A percentile compares a stretch with the other conserved stretches of the same genome.
Evolutionary conservation across 2,113 vertebrate genomes (phyloP).

Genomic region (Saccopteryx leptura): DNA sequence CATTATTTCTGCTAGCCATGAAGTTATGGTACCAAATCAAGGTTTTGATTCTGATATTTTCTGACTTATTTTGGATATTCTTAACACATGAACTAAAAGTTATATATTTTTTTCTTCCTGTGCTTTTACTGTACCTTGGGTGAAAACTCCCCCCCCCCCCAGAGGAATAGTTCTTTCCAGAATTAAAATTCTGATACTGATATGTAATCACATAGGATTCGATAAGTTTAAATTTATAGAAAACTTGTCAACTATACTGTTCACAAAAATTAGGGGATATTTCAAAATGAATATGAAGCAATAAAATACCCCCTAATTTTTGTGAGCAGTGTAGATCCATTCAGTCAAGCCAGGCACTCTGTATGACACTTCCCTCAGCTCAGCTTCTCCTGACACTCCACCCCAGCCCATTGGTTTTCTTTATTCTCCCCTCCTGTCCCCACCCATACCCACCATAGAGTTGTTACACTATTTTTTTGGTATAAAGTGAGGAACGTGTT

Average conservation of each 20-base stretch:
- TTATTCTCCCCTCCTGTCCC: not conserved
- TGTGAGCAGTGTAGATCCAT: not conserved
- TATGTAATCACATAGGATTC: not conserved
- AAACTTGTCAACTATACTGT: not conserved
- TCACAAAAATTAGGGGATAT: too few species aligned
- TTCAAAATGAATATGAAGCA: too few species aligned
- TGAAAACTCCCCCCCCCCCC: not conserved
- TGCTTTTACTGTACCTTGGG: slow-evolving; percentile 20
- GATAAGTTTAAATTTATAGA: slow-evolving; percentile 31
- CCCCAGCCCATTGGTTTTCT: not conserved
- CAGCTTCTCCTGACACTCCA: not conserved
- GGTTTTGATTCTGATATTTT: slow-evolving; percentile 6
- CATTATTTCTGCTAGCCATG: not conserved
- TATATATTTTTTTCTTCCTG: not conserved
- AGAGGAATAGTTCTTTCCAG: slow-evolving; percentile 19
- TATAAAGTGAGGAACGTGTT: not conserved
- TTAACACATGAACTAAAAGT: slow-evolving; percentile 31
- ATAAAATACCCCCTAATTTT: too few species aligned
- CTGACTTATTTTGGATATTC: slow-evolving; percentile 33
- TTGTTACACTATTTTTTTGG: slow-evolving; percentile 48
- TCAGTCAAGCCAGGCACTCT: not conserved
- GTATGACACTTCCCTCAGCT: not conserved
- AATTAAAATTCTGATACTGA: slow-evolving; percentile 46
- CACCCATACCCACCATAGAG: not conserved
- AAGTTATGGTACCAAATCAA: not conserved